Evolutionary conservation across 30 jellyfish, hydroid and myxozoan species (phyloP).

Genomic region (Pseudorhiza aurosa): DNA sequence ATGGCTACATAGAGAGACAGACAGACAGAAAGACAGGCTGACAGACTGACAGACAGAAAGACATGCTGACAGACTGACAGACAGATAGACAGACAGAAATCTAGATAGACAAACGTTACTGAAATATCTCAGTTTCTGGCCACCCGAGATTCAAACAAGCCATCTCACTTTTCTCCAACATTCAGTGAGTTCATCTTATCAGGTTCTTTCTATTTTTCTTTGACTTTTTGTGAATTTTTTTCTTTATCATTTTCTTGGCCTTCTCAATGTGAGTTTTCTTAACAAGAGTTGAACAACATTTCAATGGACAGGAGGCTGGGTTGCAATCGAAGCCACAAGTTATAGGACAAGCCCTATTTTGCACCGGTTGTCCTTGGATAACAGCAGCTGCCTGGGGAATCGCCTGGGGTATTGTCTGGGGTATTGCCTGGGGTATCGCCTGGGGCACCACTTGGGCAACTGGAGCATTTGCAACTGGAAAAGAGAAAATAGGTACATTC

Average conservation of each 20-base stretch:
- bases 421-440: slow-evolving; percentile 11
- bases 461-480: slow-evolving; percentile 2
- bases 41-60: too few relatives aligned
- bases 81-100: too few relatives aligned
- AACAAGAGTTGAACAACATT: slow-evolving; percentile 50
- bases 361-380: slow-evolving; percentile 11
- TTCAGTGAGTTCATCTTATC: too few relatives aligned
- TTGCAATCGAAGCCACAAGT: slow-evolving; percentile 69
- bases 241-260: neutral
- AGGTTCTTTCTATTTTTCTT: neutral
- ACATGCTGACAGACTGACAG: too few relatives aligned
- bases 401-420: neutral
- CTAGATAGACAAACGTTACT: too few relatives aligned
- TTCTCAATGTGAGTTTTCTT: slow-evolving; percentile 43
- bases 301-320: slow-evolving; percentile 63
- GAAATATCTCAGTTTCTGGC: too few relatives aligned
- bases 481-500: neutral
- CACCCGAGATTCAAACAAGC: too few relatives aligned
- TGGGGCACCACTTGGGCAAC: slow-evolving; percentile 52
- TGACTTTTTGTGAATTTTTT: neutral
- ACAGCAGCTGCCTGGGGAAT: slow-evolving; percentile 65
- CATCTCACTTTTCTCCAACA: too few relatives aligned
- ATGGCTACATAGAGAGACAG: too few relatives aligned
- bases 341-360: slow-evolving; percentile 45
- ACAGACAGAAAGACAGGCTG: too few relatives aligned